Evolutionary conservation across 1,140 invertebrate genomes (phyloP).

Genomic region (Scaptomyza montana): DNA sequence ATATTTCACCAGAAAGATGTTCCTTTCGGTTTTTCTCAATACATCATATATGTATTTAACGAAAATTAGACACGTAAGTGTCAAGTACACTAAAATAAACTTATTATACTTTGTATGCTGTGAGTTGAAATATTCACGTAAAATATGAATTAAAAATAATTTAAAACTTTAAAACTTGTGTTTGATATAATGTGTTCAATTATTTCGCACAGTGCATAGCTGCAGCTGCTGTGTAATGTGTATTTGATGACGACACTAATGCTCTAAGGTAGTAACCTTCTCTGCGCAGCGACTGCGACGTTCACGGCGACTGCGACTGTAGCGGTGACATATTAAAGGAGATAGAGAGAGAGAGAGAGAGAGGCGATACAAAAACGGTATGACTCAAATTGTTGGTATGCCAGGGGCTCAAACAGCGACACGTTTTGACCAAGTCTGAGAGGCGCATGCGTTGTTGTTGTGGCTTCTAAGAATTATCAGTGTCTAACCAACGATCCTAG

Average conservation of each 20-base stretch:
- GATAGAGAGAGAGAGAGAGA: neutral
- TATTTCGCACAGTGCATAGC: slow-evolving; percentile 30
- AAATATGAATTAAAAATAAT: too few relatives aligned
- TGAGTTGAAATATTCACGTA: too few relatives aligned
- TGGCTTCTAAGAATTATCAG: slow-evolving; percentile 40
- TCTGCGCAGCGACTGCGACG: slow-evolving; percentile 9
- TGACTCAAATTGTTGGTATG: slow-evolving; percentile 22
- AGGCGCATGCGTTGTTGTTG: slow-evolving; percentile 38
- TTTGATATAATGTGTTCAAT: neutral
- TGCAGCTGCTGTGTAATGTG: slow-evolving; percentile 2
- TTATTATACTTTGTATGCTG: neutral
- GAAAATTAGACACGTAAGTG: neutral
- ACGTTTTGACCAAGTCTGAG: neutral
- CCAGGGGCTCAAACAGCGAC: slow-evolving; percentile 8
- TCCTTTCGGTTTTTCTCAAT: too few relatives aligned
- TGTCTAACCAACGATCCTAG: slow-evolving; percentile 6
- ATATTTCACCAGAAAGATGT: too few relatives aligned
- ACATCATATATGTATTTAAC: slow-evolving; percentile 18
- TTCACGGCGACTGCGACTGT: neutral
- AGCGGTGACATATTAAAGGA: slow-evolving; percentile 27
- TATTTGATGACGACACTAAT: slow-evolving; percentile 23
- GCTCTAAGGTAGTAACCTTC: slow-evolving; percentile 12
- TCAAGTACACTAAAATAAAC: slow-evolving; percentile 15
- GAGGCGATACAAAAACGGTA: neutral
- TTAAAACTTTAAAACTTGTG: too few relatives aligned